phyloP scores from a whole-genome alignment of 2,797 vertebrate species.

The Sphenopsis melanotis region DNA sequence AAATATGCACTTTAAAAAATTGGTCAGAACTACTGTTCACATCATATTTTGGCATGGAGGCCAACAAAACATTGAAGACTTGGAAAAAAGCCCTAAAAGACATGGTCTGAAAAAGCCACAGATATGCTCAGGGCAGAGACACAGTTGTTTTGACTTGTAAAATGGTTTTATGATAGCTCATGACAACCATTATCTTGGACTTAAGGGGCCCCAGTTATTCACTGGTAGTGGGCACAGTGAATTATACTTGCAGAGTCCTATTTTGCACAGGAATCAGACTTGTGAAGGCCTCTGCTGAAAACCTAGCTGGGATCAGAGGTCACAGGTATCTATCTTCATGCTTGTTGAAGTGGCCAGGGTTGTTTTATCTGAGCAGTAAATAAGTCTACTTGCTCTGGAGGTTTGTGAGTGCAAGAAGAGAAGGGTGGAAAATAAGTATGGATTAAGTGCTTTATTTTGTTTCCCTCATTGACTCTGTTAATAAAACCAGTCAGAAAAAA shows the following conservation, averaged over 20 bases:
- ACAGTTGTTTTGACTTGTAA: neutral
- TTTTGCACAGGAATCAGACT: neutral
- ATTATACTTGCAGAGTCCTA: neutral
- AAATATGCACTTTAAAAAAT: neutral
- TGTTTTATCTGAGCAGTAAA: neutral
- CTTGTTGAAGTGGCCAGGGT: neutral
- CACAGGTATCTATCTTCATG: neutral
- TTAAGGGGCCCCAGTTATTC: neutral
- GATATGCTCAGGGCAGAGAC: neutral
- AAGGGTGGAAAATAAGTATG: neutral
- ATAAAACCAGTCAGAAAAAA: neutral
- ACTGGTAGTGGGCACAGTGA: neutral
- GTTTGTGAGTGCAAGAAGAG: neutral
- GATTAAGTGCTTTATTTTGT: neutral
- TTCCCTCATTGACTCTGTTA: neutral
- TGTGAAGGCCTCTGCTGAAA: neutral
- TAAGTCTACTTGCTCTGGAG: neutral
- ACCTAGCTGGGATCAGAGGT: neutral
- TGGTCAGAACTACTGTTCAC: neutral
- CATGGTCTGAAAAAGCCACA: fast-evolving
- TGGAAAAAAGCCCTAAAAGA: neutral
- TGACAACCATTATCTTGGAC: neutral
- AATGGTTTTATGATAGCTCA: neutral
- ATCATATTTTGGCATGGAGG: neutral
- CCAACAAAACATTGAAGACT: neutral